Base-by-base conservation (phyloP, 2,888 invertebrate genomes). In the Hermodice carunculata region DNA sequence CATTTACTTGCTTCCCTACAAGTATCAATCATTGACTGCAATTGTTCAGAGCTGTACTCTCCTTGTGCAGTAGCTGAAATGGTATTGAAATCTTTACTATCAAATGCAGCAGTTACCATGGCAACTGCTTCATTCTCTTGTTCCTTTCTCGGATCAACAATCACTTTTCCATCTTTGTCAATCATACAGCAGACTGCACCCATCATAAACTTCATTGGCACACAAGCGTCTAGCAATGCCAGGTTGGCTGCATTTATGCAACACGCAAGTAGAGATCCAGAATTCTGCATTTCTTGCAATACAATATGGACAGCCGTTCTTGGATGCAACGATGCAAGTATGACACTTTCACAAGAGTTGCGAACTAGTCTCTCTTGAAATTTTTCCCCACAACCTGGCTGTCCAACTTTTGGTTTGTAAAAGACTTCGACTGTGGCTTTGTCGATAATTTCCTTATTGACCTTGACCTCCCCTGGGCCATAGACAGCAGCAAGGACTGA, bases 401-500 rank as follows among this genome's bases (percentile, higher is more conserved):
- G 88, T 2, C 95, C 95, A 58, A 91, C 88, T 85, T 93, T 93
- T 3, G 93, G 91, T 66, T 91, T 90, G 81, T 91, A 96, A 48
- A 91, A 87, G 11, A 67, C 56, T 5, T 95, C 95, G 6, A 96
- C 86, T n/a, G 88, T 89, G 0, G 94, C 91, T 84, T 91, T 92
- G 71, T 94, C 93, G 58, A 93, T 91, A 73, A 91, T 89, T 76
- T 94, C 90, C 84, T 91, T 94, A 70, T 91, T 91, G 71, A 90
- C 87, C 85, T 59, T 65, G 17, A 94, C 95, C 89, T 98, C 96
- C 88, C 96, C 96, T 0, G 98, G 98, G 0, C 98, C 99, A 85
- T 98, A 98, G 4, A 99, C 97, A 11, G 98, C 94, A 8, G 95
- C 98, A 59, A 98, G 88, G 32, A 98, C 94, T 89, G 96, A 96